These are phyloP conservation scores for Dermochelys coriacea DNA, from an alignment of 2,797 vertebrate species.

Conservation along the genomic window DNA sequence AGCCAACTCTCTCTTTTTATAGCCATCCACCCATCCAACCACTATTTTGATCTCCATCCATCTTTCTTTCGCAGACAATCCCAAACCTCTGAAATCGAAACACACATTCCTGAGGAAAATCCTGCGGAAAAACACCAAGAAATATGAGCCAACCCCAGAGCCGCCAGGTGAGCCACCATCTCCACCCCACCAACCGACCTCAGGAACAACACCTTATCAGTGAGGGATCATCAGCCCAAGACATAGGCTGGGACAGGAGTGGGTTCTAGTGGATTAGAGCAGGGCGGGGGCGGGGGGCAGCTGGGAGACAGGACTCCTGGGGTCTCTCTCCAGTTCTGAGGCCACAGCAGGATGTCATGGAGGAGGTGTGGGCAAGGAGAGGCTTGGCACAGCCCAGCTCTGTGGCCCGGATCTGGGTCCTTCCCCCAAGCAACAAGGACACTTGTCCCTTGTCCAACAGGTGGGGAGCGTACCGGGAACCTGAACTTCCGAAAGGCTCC, in stretches of 20 bases:
- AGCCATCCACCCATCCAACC: not conserved
- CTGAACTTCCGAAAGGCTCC: not conserved
- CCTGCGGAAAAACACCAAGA: not conserved
- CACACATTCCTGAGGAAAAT: not conserved
- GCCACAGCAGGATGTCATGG: not conserved
- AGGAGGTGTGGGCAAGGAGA: not conserved
- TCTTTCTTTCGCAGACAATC: not conserved
- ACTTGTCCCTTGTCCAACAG: not conserved
- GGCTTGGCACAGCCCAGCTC: not conserved
- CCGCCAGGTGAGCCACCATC: not conserved
- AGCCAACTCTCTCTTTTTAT: not conserved
- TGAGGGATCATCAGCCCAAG: not conserved
- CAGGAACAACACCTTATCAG: not conserved
- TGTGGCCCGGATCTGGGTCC: not conserved
- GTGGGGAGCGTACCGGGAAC: not conserved
- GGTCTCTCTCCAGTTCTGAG: not conserved
- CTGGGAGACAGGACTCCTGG: not conserved
- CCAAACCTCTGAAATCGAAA: not conserved
- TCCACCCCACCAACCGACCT: not conserved
- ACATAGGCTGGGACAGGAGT: too few relatives aligned
- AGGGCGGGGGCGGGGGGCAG: too few relatives aligned
- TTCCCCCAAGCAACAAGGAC: not conserved
- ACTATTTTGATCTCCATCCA: not conserved
- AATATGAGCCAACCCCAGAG: not conserved
- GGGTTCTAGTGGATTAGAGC: too few relatives aligned